phyloP scores from a whole-genome alignment of 2,888 invertebrate genomes.

The Fragum whitleyi region DNA sequence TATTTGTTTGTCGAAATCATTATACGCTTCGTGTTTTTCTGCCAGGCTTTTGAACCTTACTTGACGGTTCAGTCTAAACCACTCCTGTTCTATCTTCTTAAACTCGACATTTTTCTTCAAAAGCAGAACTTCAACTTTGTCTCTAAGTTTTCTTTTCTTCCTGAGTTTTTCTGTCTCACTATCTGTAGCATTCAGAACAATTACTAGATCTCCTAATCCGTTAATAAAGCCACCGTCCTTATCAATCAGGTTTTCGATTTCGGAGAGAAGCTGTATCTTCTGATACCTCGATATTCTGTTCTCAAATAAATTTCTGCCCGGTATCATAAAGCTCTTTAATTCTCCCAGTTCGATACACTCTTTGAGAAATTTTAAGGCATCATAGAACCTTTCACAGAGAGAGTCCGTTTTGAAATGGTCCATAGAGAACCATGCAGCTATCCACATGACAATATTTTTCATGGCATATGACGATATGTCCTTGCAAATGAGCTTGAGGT shows the following conservation, averaged over 20 bases:
- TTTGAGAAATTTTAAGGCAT: constrained; percentile 20
- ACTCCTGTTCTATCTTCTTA: constrained; percentile 1
- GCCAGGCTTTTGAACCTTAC: background rate
- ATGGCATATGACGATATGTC: constrained; percentile 39
- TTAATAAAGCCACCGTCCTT: background rate
- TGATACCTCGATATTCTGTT: background rate
- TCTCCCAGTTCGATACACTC: background rate
- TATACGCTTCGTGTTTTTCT: constrained; percentile 5
- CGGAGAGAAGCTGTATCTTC: background rate
- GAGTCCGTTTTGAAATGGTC: constrained; percentile 16
- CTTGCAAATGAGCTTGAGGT: constrained; percentile 12
- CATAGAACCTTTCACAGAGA: constrained; percentile 16
- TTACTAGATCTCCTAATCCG: background rate
- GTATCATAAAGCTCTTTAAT: constrained; percentile 33
- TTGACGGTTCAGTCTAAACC: background rate
- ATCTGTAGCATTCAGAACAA: background rate
- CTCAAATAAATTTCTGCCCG: constrained; percentile 28
- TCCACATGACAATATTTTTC: constrained; percentile 44
- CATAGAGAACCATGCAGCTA: constrained; percentile 24
- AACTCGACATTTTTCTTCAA: constrained; percentile 6
- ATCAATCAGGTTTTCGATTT: background rate
- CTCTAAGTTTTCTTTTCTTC: background rate
- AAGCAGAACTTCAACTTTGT: background rate
- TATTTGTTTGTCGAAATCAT: background rate
- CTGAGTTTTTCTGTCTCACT: background rate